phyloP scores from a whole-genome alignment of 2,888 invertebrate genomes.

The Prosopocoilus inquinatus region DNA sequence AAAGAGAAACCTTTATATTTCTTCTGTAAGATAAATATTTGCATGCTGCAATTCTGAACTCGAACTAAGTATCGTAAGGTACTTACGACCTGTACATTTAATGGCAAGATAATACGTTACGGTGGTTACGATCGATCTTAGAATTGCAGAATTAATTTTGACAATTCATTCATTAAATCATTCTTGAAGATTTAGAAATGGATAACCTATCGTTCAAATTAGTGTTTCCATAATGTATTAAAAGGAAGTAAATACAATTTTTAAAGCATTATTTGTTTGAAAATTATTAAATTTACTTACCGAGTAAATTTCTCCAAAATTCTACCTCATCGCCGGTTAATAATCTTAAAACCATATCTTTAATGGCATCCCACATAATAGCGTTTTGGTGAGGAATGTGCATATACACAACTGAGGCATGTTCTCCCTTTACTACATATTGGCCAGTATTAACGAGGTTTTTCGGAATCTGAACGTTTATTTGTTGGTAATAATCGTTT shows the following conservation, averaged over 20 bases:
- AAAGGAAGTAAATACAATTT: no score
- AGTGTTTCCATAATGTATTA: no score
- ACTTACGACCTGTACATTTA: no score
- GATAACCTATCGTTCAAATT: no score
- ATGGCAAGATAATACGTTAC: no score
- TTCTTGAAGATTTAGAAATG: no score
- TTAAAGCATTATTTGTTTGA: no score
- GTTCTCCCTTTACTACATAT: neutral
- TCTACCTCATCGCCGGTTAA: slow-evolving; percentile 3
- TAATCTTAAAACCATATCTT: neutral
- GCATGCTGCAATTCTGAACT: no score
- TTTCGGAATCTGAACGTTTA: neutral
- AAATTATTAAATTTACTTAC: slow-evolving; percentile 7
- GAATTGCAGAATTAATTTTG: no score
- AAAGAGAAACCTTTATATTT: neutral
- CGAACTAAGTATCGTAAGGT: no score
- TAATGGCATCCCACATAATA: slow-evolving; percentile 9
- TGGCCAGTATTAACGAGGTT: neutral
- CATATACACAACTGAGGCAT: neutral
- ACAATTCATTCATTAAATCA: no score
- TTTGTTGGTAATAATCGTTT: neutral
- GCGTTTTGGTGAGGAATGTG: slow-evolving; percentile 7
- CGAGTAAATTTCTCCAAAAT: slow-evolving; percentile 10
- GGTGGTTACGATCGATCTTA: no score
- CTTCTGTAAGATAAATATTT: neutral